Evolutionary conservation across 2,888 invertebrate species (phyloP).

Genomic region (Epicampocera succincta): DNA sequence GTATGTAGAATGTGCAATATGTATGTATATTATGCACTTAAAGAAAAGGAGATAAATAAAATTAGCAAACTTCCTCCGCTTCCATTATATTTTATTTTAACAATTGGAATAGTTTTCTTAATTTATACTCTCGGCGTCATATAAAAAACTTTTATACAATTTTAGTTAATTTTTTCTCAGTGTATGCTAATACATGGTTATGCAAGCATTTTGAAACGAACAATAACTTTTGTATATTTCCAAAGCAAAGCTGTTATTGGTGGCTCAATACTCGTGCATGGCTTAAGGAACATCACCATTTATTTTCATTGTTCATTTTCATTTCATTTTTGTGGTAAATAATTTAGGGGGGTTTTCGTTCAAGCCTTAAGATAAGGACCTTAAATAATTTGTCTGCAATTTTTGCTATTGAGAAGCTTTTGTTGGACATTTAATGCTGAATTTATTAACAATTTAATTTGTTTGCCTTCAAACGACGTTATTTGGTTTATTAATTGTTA

Average conservation of each 20-base stretch:
- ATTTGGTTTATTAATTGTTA: constrained; percentile 30
- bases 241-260: not conserved
- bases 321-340: constrained; percentile 20
- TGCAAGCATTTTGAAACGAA: not conserved
- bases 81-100: too few species aligned
- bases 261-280: not conserved
- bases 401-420: constrained; percentile 42
- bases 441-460: constrained; percentile 57
- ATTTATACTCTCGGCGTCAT: too few species aligned
- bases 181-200: too few species aligned
- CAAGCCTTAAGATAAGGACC: constrained; percentile 11
- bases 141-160: too few species aligned
- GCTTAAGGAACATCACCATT: constrained; percentile 53
- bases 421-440: constrained; percentile 24
- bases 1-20: too few species aligned
- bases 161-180: too few species aligned
- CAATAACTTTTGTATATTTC: not conserved
- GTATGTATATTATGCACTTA: too few species aligned
- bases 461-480: constrained; percentile 53
- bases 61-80: too few species aligned
- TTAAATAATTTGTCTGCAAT: not conserved
- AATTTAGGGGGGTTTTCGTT: not conserved
- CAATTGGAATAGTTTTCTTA: too few species aligned
- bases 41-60: too few species aligned
- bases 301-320: constrained; percentile 58